Conservation (phyloP, 2,888 invertebrate species). For the Cylloceria caligata region DNA sequence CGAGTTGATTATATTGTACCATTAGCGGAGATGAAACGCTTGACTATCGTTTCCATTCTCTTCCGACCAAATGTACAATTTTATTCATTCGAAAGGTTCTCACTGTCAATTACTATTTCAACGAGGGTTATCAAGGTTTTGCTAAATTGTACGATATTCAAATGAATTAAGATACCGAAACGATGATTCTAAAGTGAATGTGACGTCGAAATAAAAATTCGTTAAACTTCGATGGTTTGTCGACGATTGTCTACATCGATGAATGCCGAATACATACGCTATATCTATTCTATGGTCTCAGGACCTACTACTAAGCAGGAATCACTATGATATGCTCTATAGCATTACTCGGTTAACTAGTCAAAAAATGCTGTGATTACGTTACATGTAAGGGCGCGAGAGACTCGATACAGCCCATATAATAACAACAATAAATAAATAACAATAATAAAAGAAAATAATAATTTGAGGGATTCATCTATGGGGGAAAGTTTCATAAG, state of each 20-base stretch:
- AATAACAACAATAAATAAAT: slow-evolving; percentile 23
- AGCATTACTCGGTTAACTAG: slow-evolving; percentile 62
- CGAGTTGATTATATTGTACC: slow-evolving; percentile 43
- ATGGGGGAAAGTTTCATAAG: slow-evolving; percentile 31
- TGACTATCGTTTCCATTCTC: background rate
- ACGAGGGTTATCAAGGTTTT: background rate
- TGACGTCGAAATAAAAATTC: slow-evolving; percentile 38
- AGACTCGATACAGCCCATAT: slow-evolving; percentile 45
- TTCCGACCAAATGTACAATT: background rate
- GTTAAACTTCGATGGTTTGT: slow-evolving; percentile 20
- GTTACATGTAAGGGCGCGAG: slow-evolving; percentile 53
- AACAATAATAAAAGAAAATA: background rate
- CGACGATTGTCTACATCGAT: slow-evolving; percentile 30
- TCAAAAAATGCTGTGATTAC: slow-evolving; percentile 62
- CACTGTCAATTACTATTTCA: background rate
- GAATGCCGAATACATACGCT: slow-evolving; percentile 35
- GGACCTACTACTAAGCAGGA: slow-evolving; percentile 75
- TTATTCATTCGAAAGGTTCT: background rate
- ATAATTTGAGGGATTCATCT: slow-evolving; percentile 32
- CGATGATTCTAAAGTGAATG: slow-evolving; percentile 25
- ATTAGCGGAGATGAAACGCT: slow-evolving; percentile 5
- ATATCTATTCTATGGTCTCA: slow-evolving; percentile 66
- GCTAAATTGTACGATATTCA: background rate
- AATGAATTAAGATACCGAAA: slow-evolving; percentile 21
- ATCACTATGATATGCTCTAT: slow-evolving; percentile 67